Percentiles rank a stretch among this genome's conserved stretches.
These are phyloP conservation scores for Scolopax bukidnonensis DNA, from an alignment of 2,797 vertebrate species.

Conservation along the genomic window DNA sequence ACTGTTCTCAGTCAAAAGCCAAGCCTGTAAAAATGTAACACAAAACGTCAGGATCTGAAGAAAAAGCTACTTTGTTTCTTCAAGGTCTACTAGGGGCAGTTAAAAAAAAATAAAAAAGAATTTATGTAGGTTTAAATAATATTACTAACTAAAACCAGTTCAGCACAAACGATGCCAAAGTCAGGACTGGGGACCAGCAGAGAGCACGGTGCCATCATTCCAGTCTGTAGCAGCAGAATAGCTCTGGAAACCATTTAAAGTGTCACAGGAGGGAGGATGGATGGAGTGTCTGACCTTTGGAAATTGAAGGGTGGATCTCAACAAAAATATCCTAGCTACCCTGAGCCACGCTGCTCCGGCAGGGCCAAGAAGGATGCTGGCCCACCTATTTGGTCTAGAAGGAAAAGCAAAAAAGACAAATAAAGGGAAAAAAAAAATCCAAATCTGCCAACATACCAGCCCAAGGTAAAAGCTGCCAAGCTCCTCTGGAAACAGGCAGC, in stretches of 20 bases:
- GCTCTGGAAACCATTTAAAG: slow-evolving; percentile 31
- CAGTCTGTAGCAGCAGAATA: background rate
- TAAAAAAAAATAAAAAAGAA: background rate
- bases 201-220: background rate
- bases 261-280: background rate
- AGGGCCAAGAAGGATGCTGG: background rate
- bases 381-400: background rate
- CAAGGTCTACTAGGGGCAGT: background rate
- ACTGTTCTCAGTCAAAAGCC: background rate
- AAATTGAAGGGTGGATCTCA: background rate
- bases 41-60: background rate
- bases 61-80: background rate
- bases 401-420: background rate
- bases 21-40: background rate
- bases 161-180: background rate
- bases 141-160: background rate
- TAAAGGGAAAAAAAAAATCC: background rate
- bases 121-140: background rate
- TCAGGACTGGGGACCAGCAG: background rate
- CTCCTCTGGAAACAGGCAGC: background rate
- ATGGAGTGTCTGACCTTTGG: slow-evolving; percentile 18
- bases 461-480: background rate
- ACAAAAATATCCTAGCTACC: background rate
- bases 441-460: background rate
- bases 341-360: background rate